Evolutionary conservation across 1,140 invertebrate species (phyloP).

Genomic region (Drosophila suzukii): DNA sequence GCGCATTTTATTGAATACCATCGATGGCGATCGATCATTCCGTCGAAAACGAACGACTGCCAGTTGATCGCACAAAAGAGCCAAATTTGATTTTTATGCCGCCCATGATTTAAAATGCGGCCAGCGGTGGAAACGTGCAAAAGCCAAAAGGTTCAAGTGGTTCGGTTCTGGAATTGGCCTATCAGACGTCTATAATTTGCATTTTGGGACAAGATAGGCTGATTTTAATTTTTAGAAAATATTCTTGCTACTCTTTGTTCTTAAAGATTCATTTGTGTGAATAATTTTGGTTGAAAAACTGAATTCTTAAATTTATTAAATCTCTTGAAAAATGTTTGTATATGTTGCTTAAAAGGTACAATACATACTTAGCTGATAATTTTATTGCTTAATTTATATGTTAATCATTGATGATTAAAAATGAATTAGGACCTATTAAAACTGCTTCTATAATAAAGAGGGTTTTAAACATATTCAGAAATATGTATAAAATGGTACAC

Average conservation of each 20-base stretch:
- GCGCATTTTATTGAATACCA: constrained; percentile 35
- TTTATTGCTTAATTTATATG: too few species aligned
- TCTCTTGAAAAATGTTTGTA: too few species aligned
- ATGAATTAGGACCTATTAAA: too few species aligned
- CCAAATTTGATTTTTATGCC: constrained; percentile 58
- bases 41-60: not conserved
- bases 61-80: constrained; percentile 26
- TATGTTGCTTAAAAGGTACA: too few species aligned
- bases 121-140: constrained; percentile 26
- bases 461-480: too few species aligned
- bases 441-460: too few species aligned
- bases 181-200: constrained; percentile 10
- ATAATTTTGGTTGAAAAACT: not conserved
- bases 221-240: not conserved
- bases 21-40: constrained; percentile 15
- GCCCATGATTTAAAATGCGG: constrained; percentile 63
- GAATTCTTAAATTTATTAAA: too few species aligned
- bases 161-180: constrained; percentile 7
- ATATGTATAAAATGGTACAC: too few species aligned
- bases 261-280: not conserved
- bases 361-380: too few species aligned
- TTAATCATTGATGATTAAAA: too few species aligned
- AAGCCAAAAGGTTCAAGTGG: constrained; percentile 49
- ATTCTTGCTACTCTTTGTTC: not conserved
- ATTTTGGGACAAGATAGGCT: constrained; percentile 11